phyloP scores from a whole-genome alignment of 2,113 vertebrate species.

The Eulemur macaco region DNA sequence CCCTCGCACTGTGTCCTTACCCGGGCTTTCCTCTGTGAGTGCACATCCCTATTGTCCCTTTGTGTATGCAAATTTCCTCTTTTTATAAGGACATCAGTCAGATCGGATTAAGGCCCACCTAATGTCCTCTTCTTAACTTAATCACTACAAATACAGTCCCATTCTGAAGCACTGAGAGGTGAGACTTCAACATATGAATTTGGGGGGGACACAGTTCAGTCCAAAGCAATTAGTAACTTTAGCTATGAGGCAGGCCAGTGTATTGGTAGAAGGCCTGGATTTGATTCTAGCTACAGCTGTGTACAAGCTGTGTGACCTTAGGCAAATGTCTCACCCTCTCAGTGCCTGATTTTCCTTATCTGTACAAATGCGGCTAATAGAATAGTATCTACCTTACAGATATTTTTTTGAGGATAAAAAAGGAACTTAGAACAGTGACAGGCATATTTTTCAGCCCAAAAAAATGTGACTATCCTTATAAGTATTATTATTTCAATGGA shows the following conservation, averaged over 20 bases:
- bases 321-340: neutral
- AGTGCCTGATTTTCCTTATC: neutral
- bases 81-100: neutral
- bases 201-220: neutral
- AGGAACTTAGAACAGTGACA: neutral
- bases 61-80: neutral
- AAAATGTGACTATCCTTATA: neutral
- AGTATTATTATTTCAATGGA: neutral
- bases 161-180: neutral
- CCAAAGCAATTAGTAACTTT: neutral
- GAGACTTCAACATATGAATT: neutral
- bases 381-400: neutral
- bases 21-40: rapidly evolving
- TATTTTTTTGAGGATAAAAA: neutral
- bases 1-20: too few species aligned
- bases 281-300: neutral
- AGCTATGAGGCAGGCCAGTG: neutral
- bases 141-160: neutral
- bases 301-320: neutral
- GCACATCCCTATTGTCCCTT: neutral
- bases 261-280: neutral
- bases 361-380: neutral
- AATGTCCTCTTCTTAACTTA: neutral
- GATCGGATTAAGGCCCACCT: neutral
- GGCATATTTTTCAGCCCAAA: neutral